Percentiles rank a stretch among this genome's conserved stretches.
Conservation (phyloP, 1,140 invertebrate genomes). For the Drosophila azteca region DNA sequence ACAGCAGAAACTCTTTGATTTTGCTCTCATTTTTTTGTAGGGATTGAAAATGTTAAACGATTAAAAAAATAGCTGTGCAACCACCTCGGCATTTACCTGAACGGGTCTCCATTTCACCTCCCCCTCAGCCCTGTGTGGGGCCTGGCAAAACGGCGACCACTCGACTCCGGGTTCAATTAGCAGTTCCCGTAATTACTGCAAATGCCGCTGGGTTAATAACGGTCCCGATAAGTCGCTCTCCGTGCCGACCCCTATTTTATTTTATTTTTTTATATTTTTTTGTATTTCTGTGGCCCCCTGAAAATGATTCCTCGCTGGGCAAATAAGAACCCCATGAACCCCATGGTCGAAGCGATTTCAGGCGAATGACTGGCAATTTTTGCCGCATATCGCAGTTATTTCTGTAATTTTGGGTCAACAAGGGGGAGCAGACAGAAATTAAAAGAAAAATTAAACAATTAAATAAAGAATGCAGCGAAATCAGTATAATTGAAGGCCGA, state of each 20-base stretch:
- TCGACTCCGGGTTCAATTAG: constrained; percentile 58
- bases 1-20: too few relatives aligned
- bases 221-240: constrained; percentile 51
- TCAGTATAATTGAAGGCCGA: constrained; percentile 44
- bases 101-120: neutral
- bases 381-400: constrained; percentile 16
- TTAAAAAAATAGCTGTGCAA: too few relatives aligned
- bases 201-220: constrained; percentile 66
- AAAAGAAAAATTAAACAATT: constrained; percentile 74
- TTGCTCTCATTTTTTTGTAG: too few relatives aligned
- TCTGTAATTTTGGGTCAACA: constrained; percentile 50
- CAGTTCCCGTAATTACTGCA: constrained; percentile 69
- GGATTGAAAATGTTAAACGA: too few relatives aligned
- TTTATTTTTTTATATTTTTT: constrained; percentile 64
- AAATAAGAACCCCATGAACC: constrained; percentile 25
- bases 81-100: too few relatives aligned
- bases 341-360: constrained; percentile 2
- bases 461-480: constrained; percentile 47
- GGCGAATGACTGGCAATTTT: constrained; percentile 50
- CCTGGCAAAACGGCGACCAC: neutral
- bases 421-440: constrained; percentile 39
- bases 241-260: constrained; percentile 20
- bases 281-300: constrained; percentile 24
- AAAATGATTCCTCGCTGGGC: constrained; percentile 18
- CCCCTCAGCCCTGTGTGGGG: constrained; percentile 6